Evolutionary conservation across 1,140 invertebrate genomes (phyloP), one percentile per base, ranked within the genome.

Genomic region (Pogonomyrmex barbatus): DNA sequence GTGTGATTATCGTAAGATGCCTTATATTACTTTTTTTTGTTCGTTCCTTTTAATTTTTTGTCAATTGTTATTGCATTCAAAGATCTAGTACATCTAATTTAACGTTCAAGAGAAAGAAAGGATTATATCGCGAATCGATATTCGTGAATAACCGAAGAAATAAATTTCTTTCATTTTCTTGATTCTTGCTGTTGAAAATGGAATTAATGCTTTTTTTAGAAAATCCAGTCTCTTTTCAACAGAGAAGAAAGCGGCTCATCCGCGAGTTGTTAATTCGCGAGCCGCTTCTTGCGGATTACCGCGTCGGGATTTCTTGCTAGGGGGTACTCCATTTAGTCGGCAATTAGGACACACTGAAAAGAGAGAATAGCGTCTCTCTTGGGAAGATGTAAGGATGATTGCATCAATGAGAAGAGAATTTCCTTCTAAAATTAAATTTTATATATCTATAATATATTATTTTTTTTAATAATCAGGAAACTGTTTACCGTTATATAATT

Each of bases 191-290:
- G 73, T 54, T 73, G 70, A 54, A 73, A 54, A 6, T 3, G 54
- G 36, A 76, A n/a, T 60, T 60, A 76, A 39, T 39, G 36, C 42
- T 33, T 60, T 58, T 24, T n/a, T 60, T 36, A 24, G 54, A 60
- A 58, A 76, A 76, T 76, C 50, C 30, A 54, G 36, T n/a, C 60
- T 58, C 36, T 45, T 52, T 52, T 17, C 70, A 6, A 12, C 17
- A 33, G 5, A 42, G 52, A 58, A 76, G 36, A 39, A 76, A 52
- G 39, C n/a, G 24, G n/a, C 8, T 52, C 45, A 9, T 47, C 33
- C 52, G 58, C 24, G 54, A 73, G 60, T 83, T 83, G 65, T 71
- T 75, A 76, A 76, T 76, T 52, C 24, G 12, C 47, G 62, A 65
- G 52, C 24, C 39, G 8, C 50, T 56, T 62, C 17, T 50, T 54